Evolutionary conservation across 2,797 vertebrate species (phyloP).

Genomic region (Gymnothorax reevesii): DNA sequence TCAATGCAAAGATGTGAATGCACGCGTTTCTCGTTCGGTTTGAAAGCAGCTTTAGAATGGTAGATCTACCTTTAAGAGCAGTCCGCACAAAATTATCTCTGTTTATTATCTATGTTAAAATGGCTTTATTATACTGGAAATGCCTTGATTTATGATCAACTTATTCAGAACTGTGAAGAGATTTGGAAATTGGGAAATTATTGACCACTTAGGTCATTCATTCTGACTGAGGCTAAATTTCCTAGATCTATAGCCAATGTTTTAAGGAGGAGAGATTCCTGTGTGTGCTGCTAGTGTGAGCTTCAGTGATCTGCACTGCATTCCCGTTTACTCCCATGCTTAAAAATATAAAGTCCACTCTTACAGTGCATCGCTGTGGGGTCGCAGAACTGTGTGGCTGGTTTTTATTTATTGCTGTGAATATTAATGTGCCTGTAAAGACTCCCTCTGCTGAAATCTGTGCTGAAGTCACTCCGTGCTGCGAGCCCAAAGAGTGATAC

Average conservation of each 20-base stretch:
- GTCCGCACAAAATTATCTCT: too few species aligned
- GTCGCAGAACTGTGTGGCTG: background rate
- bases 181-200: background rate
- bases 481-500: background rate
- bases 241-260: background rate
- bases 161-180: background rate
- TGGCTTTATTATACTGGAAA: background rate
- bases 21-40: too few species aligned
- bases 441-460: conserved; percentile 55
- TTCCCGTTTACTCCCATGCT: background rate
- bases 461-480: background rate
- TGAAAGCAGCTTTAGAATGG: too few species aligned
- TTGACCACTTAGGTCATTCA: background rate
- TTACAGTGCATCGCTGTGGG: background rate
- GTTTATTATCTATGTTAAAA: too few species aligned
- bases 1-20: too few species aligned
- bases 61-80: too few species aligned
- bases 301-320: background rate
- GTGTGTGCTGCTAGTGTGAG: background rate
- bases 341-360: background rate
- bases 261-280: background rate
- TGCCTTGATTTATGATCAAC: background rate
- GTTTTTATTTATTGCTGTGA: background rate
- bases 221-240: background rate
- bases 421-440: conserved; percentile 44